Percentiles rank a stretch among this genome's conserved stretches.
Evolutionary conservation across 2,888 invertebrate species (phyloP).

Genomic region (Chesias legatella): DNA sequence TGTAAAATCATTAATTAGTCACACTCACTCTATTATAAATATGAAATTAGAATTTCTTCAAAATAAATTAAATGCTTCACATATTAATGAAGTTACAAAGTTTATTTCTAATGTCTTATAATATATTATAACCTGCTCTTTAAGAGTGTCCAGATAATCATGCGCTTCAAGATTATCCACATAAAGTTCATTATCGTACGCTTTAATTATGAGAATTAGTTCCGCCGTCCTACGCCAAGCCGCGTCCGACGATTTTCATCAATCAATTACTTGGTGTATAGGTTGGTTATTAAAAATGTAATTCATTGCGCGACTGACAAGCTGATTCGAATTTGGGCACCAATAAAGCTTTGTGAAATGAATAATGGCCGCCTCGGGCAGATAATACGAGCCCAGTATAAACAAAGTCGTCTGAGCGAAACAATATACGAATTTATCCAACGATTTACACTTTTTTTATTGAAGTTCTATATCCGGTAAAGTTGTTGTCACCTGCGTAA

Average conservation of each 20-base stretch:
- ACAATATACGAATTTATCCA: slow-evolving; percentile 64
- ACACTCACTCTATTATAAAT: no score
- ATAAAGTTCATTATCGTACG: slow-evolving; percentile 18
- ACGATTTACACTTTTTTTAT: slow-evolving; percentile 24
- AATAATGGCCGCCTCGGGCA: slow-evolving; percentile 61
- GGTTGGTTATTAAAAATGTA: slow-evolving; percentile 63
- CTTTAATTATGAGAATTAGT: slow-evolving; percentile 56
- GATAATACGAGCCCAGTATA: slow-evolving; percentile 60
- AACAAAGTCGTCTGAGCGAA: slow-evolving; percentile 69
- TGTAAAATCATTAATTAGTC: no score
- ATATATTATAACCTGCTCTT: no score
- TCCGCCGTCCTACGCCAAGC: slow-evolving; percentile 38
- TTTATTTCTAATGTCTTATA: no score
- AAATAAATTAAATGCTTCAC: no score
- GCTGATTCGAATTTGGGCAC: slow-evolving; percentile 40
- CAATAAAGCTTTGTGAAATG: slow-evolving; percentile 64
- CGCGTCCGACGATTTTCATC: slow-evolving; percentile 55
- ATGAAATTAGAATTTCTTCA: no score
- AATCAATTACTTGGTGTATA: slow-evolving; percentile 63
- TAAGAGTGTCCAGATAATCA: no score
- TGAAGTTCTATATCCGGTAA: slow-evolving; percentile 22
- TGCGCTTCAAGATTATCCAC: slow-evolving; percentile 1
- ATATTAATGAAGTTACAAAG: no score
- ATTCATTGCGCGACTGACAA: slow-evolving; percentile 48
- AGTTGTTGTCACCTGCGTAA: slow-evolving; percentile 8